Percentiles rank a stretch among this genome's conserved stretches.
phyloP scores from a whole-genome alignment of 2,113 vertebrate genomes.

The Vulpes vulpes region DNA sequence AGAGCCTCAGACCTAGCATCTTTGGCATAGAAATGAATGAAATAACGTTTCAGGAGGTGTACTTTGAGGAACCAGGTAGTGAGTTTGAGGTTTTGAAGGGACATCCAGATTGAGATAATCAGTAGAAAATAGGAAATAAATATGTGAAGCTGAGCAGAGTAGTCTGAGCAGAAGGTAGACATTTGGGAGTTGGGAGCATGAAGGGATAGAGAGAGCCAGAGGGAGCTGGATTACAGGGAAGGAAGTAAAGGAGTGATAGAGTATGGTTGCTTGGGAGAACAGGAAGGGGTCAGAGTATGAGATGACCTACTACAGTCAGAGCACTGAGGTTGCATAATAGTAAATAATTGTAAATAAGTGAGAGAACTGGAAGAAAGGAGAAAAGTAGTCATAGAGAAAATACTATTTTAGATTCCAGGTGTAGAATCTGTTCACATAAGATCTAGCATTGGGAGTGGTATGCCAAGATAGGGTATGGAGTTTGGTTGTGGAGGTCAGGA shows the following conservation, averaged over 20 bases:
- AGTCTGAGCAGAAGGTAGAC: not conserved
- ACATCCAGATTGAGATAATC: not conserved
- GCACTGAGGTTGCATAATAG: not conserved
- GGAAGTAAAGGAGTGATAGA: not conserved
- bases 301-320: not conserved
- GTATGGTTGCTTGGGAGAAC: not conserved
- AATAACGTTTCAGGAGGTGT: not conserved
- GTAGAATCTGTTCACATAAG: not conserved
- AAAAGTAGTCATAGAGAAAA: not conserved
- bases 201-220: not conserved
- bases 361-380: not conserved
- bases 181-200: not conserved
- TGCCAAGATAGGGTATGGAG: not conserved
- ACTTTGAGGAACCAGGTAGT: not conserved
- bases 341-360: not conserved
- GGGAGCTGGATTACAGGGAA: too few species aligned
- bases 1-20: not conserved
- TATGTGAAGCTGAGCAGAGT: not conserved
- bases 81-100: not conserved
- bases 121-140: not conserved
- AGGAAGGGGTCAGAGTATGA: not conserved
- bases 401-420: not conserved
- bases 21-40: not conserved
- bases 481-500: not conserved
- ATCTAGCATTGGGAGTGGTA: not conserved